These are phyloP conservation scores for Kradibia gibbosae DNA, from an alignment of 1,140 invertebrate genomes.

Conservation along the genomic window DNA sequence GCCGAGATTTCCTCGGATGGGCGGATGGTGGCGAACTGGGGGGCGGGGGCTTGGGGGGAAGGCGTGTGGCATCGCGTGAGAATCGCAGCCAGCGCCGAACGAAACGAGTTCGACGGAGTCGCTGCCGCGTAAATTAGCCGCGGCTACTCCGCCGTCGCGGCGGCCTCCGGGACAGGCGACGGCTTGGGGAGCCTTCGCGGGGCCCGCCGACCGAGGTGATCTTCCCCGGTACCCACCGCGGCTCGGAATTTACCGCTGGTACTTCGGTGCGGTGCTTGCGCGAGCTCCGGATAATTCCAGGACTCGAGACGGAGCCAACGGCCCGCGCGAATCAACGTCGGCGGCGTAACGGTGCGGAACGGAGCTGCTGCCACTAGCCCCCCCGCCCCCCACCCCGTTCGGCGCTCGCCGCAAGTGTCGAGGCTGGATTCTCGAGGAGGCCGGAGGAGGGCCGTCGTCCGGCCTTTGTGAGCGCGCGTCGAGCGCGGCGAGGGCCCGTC, in stretches of 20 bases:
- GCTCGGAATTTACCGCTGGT: neutral
- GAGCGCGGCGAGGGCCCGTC: too few species aligned
- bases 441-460: too few species aligned
- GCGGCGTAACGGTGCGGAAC: neutral
- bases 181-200: neutral
- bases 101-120: conserved; percentile 16
- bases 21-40: neutral
- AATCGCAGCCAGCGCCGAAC: conserved; percentile 48
- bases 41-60: too few species aligned
- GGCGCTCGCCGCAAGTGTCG: too few species aligned
- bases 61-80: conserved; percentile 31
- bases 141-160: conserved; percentile 53
- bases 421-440: too few species aligned
- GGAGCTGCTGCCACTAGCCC: neutral
- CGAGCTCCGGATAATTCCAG: conserved; percentile 55
- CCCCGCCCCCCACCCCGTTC: too few species aligned
- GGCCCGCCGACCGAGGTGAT: neutral
- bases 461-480: too few species aligned
- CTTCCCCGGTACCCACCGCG: neutral
- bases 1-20: neutral
- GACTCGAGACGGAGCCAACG: neutral
- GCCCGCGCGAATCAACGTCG: neutral
- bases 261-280: neutral
- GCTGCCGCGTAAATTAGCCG: conserved; percentile 53
- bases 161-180: conserved; percentile 3